Conservation (phyloP, 2,113 vertebrate species). For the Heterocephalus glaber region DNA sequence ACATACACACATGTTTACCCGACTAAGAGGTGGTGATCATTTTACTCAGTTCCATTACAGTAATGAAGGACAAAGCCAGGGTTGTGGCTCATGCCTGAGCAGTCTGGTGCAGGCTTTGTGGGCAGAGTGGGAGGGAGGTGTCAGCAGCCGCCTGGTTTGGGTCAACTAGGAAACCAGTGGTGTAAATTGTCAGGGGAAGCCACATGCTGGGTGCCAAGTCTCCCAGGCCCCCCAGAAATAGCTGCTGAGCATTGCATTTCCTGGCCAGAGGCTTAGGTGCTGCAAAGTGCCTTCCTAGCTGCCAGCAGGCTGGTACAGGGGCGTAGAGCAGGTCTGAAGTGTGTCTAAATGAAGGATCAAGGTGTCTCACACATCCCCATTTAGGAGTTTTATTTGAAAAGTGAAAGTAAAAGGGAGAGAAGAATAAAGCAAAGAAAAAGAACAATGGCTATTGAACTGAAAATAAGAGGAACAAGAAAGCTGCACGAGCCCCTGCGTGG, state of each 20-base stretch:
- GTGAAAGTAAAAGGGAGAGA: conserved; percentile 32
- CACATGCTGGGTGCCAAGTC: not conserved
- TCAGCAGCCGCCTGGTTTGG: not conserved
- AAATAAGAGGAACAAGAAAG: conserved; percentile 32
- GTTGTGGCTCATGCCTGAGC: not conserved
- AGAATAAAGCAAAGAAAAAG: not conserved
- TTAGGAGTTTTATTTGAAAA: conserved; percentile 3
- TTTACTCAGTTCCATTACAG: not conserved
- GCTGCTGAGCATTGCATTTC: conserved; percentile 35
- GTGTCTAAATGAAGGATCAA: conserved; percentile 34
- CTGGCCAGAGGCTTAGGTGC: conserved; percentile 19
- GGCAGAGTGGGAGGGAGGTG: not conserved
- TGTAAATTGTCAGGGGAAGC: conserved; percentile 53
- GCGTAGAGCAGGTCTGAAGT: not conserved
- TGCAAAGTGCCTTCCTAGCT: not conserved
- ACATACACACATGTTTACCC: not conserved
- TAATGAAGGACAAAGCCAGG: not conserved
- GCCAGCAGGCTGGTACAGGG: not conserved
- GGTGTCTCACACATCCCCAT: conserved; percentile 1
- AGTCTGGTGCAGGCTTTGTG: not conserved
- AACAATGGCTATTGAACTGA: not conserved
- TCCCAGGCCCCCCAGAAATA: not conserved
- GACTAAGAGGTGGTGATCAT: not conserved
- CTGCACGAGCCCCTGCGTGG: not conserved
- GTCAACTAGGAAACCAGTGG: not conserved